These are phyloP conservation scores for Sternarchorhynchus goeldii DNA, from an alignment of 2,797 vertebrate species.

Conservation along the genomic window DNA sequence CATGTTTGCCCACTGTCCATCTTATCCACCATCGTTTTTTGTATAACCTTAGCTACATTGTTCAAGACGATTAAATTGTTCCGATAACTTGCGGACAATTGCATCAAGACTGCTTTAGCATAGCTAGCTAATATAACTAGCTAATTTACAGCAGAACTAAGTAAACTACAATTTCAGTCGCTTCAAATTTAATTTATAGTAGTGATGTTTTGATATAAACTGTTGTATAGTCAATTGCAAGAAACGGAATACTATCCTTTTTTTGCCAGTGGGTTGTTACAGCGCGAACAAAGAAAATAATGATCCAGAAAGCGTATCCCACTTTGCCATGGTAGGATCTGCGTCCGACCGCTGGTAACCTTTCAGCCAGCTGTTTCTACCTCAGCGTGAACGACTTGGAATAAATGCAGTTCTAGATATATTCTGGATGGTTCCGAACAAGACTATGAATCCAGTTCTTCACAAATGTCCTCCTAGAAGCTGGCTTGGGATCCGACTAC, in stretches of 20 bases:
- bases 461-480: constrained; percentile 69
- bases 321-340: background rate
- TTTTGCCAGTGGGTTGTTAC: background rate
- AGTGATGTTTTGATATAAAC: background rate
- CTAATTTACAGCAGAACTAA: no score
- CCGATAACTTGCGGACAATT: background rate
- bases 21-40: no score
- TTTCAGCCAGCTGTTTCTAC: constrained; percentile 22
- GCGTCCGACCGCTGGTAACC: background rate
- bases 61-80: background rate
- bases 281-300: background rate
- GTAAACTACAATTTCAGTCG: background rate
- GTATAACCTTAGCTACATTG: no score
- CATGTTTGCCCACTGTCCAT: no score
- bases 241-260: no score
- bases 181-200: background rate
- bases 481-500: constrained; percentile 72
- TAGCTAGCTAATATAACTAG: background rate
- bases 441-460: constrained; percentile 67
- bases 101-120: background rate
- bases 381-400: constrained; percentile 29
- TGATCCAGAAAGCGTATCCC: background rate
- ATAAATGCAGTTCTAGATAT: constrained; percentile 24
- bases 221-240: background rate
- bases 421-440: constrained; percentile 75